These are phyloP conservation scores for Drosophila ezoana DNA, from an alignment of 2,888 invertebrate species.

Conservation along the genomic window DNA sequence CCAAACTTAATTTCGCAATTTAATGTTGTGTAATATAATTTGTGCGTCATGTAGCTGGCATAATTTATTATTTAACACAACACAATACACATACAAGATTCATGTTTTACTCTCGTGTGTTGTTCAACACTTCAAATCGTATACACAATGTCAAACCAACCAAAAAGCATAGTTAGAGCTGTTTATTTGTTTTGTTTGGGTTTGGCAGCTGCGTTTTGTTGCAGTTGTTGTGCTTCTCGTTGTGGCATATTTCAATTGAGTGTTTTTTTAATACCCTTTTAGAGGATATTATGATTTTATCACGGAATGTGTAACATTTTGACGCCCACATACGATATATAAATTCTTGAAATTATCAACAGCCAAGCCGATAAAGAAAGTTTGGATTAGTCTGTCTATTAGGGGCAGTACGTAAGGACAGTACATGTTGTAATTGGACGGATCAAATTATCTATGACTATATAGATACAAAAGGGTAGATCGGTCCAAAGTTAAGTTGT, in stretches of 20 bases:
- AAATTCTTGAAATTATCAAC: no score
- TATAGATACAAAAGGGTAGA: no score
- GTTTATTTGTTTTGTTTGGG: slow-evolving; percentile 27
- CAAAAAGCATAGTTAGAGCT: slow-evolving; percentile 15
- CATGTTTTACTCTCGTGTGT: neutral
- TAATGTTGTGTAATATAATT: slow-evolving; percentile 12
- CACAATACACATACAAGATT: slow-evolving; percentile 10
- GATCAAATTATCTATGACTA: no score
- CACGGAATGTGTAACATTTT: no score
- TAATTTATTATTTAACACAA: slow-evolving; percentile 29
- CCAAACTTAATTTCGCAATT: slow-evolving; percentile 4
- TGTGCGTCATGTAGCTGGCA: slow-evolving; percentile 8
- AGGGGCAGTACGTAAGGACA: no score
- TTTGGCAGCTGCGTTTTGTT: slow-evolving; percentile 24
- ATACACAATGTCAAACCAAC: slow-evolving; percentile 8
- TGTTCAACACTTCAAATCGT: slow-evolving; percentile 10
- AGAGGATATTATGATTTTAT: no score
- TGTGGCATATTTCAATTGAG: slow-evolving; percentile 48
- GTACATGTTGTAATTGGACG: no score
- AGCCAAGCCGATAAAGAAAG: no score
- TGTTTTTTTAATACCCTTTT: slow-evolving; percentile 2
- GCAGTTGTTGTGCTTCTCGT: slow-evolving; percentile 10
- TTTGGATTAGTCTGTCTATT: no score
- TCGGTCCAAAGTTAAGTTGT: no score
- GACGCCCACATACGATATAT: no score